Evolutionary conservation across 2,888 invertebrate species (phyloP).

Genomic region (Stenoptilia bipunctidactyla): DNA sequence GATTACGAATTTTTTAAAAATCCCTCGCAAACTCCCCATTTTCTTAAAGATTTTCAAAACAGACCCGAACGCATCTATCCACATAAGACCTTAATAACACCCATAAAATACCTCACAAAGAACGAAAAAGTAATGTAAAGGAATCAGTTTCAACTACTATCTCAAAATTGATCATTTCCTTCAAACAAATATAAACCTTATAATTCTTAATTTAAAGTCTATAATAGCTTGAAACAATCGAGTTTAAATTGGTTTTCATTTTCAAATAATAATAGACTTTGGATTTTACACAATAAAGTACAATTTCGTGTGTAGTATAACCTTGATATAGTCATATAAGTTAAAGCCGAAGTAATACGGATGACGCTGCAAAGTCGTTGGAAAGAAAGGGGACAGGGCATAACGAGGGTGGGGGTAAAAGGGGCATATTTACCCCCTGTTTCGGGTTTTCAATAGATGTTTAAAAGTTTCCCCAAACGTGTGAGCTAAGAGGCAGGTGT

Average conservation of each 20-base stretch:
- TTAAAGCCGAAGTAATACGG: slow-evolving; percentile 68
- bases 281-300: slow-evolving; percentile 6
- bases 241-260: slow-evolving; percentile 47
- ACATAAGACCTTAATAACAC: slow-evolving; percentile 61
- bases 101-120: slow-evolving; percentile 66
- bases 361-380: slow-evolving; percentile 68
- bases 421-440: slow-evolving; percentile 42
- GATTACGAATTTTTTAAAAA: no score
- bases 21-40: no score
- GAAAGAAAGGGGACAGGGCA: slow-evolving; percentile 65
- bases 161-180: slow-evolving; percentile 58
- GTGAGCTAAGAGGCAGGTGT: slow-evolving; percentile 53
- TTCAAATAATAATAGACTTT: slow-evolving; percentile 20
- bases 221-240: slow-evolving; percentile 23
- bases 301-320: slow-evolving; percentile 16
- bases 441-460: slow-evolving; percentile 70
- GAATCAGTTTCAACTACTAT: slow-evolving; percentile 66
- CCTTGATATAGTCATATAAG: slow-evolving; percentile 55
- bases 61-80: slow-evolving; percentile 26
- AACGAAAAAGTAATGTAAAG: slow-evolving; percentile 68
- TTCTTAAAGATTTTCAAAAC: no score
- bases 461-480: slow-evolving; percentile 51
- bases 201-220: slow-evolving; percentile 11
- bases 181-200: slow-evolving; percentile 27
- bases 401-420: slow-evolving; percentile 27